Base-by-base conservation (phyloP, 2,888 invertebrate genomes). In the Cosmia pyralina region DNA sequence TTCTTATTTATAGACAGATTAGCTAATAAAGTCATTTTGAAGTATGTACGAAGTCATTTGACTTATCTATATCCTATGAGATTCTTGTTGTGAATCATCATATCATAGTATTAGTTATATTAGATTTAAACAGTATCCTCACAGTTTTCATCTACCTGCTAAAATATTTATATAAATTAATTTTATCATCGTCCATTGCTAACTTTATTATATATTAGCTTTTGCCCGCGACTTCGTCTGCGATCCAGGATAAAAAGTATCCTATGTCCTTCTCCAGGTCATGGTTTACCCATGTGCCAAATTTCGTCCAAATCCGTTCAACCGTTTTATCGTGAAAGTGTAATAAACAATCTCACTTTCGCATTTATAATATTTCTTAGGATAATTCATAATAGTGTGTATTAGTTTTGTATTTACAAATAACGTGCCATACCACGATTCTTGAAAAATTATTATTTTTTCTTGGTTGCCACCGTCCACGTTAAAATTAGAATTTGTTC, bases 51-150 rank as follows among this genome's bases (percentile, higher is more conserved):
- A 52, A 73, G 80, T 77, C 63, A 44, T 70, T 78, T 78, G 63
- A 67, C 77, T 75, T 58, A 41, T 57, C 50, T 13, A 38, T 41
- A 41, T 3, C 28, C 28, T 28, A 38, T 34, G 48, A 60, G 63
- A 79, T 63, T 34, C 46, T 34, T 75, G 69, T 75, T 79, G 81
- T 69, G 53, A 46, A 78, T 55, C 44, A 60, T 55, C 70, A 70
- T 75, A 69, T 77, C 69, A 59, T 75, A 70, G 28, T 50, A 46
- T 7, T 77, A 78, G 59, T 55, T 63, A 44, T 13, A 78, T 44
- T 15, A 58, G 44, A 15, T 58, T 77, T 74, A 46, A 22, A 50
- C 34, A 58, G 57, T 58, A 58, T 67, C 1, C 77, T 72, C 38
- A 46, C 53, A 28, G 19, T 44, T 60, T n/a, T 55, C 22, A 60